Percentiles rank a stretch among this genome's conserved stretches.
phyloP scores from a whole-genome alignment of 2,888 invertebrate species.

The Orgyia antiqua region DNA sequence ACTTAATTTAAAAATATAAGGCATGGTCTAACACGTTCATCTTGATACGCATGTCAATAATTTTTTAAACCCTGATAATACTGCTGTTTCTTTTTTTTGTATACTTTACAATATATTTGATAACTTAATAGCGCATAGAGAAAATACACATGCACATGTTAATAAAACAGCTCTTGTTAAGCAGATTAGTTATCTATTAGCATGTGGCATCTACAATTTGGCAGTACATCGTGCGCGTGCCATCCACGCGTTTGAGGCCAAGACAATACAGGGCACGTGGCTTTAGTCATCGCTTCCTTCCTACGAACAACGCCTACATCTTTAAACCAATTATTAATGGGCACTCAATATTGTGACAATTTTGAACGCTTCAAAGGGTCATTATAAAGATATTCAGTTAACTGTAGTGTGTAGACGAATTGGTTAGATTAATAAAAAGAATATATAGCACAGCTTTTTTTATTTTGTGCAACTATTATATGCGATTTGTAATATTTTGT shows the following conservation, averaged over 20 bases:
- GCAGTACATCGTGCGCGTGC: neutral
- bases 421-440: no score
- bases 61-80: no score
- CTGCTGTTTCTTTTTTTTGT: no score
- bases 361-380: slow-evolving; percentile 18
- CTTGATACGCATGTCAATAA: no score
- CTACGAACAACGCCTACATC: slow-evolving; percentile 34
- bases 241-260: slow-evolving; percentile 4
- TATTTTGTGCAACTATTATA: no score
- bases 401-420: slow-evolving; percentile 8
- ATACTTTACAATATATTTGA: no score
- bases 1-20: no score
- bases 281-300: slow-evolving; percentile 27
- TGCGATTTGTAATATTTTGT: no score
- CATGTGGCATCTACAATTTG: neutral
- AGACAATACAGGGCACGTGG: slow-evolving; percentile 6
- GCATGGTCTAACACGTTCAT: no score
- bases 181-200: slow-evolving; percentile 43
- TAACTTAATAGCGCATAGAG: no score
- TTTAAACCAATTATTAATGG: slow-evolving; percentile 31
- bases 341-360: slow-evolving; percentile 30
- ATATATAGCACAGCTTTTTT: no score
- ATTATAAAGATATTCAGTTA: slow-evolving; percentile 9
- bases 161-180: slow-evolving; percentile 18
- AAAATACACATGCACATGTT: no score